phyloP scores from a whole-genome alignment of 2,797 vertebrate genomes.

The Malacoctenus gilli region DNA sequence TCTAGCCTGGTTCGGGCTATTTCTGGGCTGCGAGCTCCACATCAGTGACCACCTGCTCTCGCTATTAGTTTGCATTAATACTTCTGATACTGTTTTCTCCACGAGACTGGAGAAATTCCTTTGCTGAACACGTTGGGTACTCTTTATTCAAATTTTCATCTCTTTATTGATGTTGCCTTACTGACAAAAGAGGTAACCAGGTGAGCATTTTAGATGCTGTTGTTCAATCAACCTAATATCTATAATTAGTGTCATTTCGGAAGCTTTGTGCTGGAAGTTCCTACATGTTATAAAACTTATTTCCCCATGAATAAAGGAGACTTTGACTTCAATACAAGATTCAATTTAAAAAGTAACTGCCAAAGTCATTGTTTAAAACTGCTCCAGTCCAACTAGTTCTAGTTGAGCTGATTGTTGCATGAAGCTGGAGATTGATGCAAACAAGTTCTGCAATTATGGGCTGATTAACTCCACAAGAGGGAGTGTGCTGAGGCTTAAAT shows the following conservation, averaged over 20 bases:
- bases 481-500: constrained; percentile 66
- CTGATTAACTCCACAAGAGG: constrained; percentile 74
- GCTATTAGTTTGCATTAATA: constrained; percentile 17
- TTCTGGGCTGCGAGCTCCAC: constrained; percentile 25
- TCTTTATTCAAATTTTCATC: background rate
- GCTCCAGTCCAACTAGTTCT: constrained; percentile 17
- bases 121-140: constrained; percentile 1
- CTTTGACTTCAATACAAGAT: too few species aligned
- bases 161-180: constrained; percentile 1
- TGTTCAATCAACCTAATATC: too few species aligned
- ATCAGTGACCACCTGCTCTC: constrained; percentile 22
- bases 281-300: too few species aligned
- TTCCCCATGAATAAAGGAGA: too few species aligned
- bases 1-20: constrained; percentile 28
- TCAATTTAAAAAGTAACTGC: background rate
- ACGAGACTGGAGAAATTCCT: background rate
- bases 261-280: too few species aligned
- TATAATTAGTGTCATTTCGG: too few species aligned
- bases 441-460: constrained; percentile 49
- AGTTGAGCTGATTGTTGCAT: constrained; percentile 14
- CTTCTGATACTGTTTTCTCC: constrained; percentile 15
- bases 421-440: constrained; percentile 40
- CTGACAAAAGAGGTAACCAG: background rate
- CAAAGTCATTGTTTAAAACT: constrained; percentile 1
- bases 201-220: too few species aligned